Conservation (phyloP, 2,113 vertebrate species). For the Patagioenas fasciata region DNA sequence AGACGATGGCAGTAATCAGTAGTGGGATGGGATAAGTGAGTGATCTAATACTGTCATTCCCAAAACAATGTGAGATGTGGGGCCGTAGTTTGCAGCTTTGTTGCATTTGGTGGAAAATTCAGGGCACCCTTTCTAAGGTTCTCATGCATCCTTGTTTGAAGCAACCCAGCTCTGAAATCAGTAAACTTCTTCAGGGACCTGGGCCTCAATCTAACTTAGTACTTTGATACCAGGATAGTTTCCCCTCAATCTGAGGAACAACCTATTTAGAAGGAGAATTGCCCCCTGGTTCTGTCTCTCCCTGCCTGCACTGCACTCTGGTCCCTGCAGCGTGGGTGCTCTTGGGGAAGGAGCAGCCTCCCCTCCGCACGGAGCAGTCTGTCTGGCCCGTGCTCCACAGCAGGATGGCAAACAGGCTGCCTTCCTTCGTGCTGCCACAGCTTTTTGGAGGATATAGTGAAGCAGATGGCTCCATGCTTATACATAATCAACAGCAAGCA, state of each 20-base stretch:
- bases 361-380: rapidly evolving
- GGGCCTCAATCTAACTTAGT: neutral
- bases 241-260: neutral
- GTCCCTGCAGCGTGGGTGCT: neutral
- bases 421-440: neutral
- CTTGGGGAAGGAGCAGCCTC: neutral
- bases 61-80: rapidly evolving
- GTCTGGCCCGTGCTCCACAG: neutral
- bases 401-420: neutral
- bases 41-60: neutral
- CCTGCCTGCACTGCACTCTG: neutral
- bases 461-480: neutral
- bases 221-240: neutral
- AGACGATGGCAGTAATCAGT: neutral
- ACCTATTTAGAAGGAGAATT: neutral
- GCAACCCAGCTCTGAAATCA: neutral
- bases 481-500: neutral
- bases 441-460: neutral
- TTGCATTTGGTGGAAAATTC: neutral
- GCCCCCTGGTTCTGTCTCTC: neutral
- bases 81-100: neutral
- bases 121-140: neutral
- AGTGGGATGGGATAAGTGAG: neutral
- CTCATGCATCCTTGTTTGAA: neutral
- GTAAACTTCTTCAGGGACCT: neutral